Percentiles rank a stretch among this genome's conserved stretches.
Conservation (phyloP, 2,797 vertebrate genomes). For the Hapalemur alaotrensis region DNA sequence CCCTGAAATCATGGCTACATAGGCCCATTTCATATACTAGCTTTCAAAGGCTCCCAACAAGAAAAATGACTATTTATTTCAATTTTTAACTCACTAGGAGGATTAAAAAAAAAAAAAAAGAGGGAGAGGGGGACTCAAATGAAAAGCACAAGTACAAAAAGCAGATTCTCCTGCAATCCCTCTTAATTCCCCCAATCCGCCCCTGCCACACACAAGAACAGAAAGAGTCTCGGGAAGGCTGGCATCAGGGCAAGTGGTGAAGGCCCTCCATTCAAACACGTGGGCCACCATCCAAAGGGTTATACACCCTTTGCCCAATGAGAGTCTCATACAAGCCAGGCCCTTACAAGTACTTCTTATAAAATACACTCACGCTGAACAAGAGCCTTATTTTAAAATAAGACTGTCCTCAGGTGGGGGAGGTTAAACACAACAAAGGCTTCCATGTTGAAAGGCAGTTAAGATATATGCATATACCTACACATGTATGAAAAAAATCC, state of each 20-base stretch:
- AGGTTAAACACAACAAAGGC: constrained; percentile 70
- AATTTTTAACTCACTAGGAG: constrained; percentile 40
- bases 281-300: constrained; percentile 77
- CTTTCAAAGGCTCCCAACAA: constrained; percentile 13
- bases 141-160: constrained; percentile 50
- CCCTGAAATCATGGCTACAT: constrained; percentile 47
- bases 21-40: constrained; percentile 23
- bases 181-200: constrained; percentile 63
- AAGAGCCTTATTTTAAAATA: constrained; percentile 67
- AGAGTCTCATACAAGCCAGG: constrained; percentile 52
- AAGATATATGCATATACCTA: constrained; percentile 39
- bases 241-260: constrained; percentile 16
- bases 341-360: constrained; percentile 64
- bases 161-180: constrained; percentile 66
- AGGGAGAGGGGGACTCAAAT: not conserved
- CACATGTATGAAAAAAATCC: constrained; percentile 29
- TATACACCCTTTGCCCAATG: constrained; percentile 55
- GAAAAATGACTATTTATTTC: constrained; percentile 43
- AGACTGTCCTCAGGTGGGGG: constrained; percentile 69
- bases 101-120: too few relatives aligned
- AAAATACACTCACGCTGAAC: constrained; percentile 67
- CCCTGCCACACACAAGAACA: constrained; percentile 55
- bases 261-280: constrained; percentile 72
- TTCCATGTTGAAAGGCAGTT: constrained; percentile 70
- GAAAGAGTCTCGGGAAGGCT: constrained; percentile 8